Base-by-base conservation (phyloP, 2,113 vertebrate species). In the Bombycilla garrulus region DNA sequence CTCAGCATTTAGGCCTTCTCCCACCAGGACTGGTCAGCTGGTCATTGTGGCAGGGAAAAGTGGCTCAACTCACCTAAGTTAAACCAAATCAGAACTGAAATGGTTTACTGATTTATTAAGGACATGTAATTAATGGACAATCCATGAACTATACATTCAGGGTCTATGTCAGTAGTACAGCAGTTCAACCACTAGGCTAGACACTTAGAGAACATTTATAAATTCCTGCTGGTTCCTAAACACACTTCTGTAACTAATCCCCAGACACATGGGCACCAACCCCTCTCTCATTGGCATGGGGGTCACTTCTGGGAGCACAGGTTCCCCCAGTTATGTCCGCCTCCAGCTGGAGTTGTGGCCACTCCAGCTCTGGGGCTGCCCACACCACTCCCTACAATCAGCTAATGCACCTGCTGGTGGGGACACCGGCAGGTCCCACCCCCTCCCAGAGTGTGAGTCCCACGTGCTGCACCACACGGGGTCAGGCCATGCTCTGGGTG, bases 401-500 rank as follows among this genome's bases (percentile, higher is more conserved):
- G 48, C 16, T n/a, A 35, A 51, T 12, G 48, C 12, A 50, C 26
- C n/a, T 3, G 0, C 31, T 44, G 62, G 25, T 5, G 6, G 70
- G 66, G 53, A 61, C 11, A 51, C 26, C 61, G 56, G 62, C 18
- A 88, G 65, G 48, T 67, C 31, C 11, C 26, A 7, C 13, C 2
- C 28, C 1, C 6, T 51, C 24, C 22, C n/a, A 10, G 42, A 24
- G 23, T 11, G 56, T 71, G 74, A 35, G 36, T 58, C 35, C 57
- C n/a, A 14, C 9, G 2, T 0, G 31, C 36, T 83, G 76, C 45
- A 56, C 7, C 48, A 69, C 47, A 18, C 3, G 2, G 20, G 8
- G 7, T 50, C 56, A 50, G 42, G 28, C 56, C 48, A 29, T 0
- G 0, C 0, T 0, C 56, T 22, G 54, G 26, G 13, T 56, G 21